Evolutionary conservation across 2,797 vertebrate genomes (phyloP), one percentile per base, ranked within the genome.

Genomic region (Margarornis squamiger): DNA sequence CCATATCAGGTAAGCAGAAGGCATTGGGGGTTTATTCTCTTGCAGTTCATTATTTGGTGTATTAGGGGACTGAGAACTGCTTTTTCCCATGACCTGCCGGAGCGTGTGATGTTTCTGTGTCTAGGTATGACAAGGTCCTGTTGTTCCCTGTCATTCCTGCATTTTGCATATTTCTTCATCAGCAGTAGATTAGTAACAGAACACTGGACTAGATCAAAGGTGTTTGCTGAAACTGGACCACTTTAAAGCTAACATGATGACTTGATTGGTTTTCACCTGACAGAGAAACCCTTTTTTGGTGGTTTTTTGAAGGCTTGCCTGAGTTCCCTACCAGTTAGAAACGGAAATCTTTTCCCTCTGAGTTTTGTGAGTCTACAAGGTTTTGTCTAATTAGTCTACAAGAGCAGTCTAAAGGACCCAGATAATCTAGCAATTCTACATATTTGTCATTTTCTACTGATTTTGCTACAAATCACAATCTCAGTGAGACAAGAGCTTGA

Each of bases 1-100:
- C 99, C 99, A 3, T 99, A 99, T 95, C 99, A 99, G 98, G 99
- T 99, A 98, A 97, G 97, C 46, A 49, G 76, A 87, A 65, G 73
- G 3, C 36, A 62, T 32, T 27, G 51, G 3, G 3, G 41, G 82
- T 29, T 67, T 59, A 71, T 76, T 74, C 55, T 86, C 18, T 43
- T 92, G 5, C n/a, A 91, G 51, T 93, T 85, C 38, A 16, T 39
- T 36, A 34, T 82, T 96, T 94, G 93, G 19, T 72, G 29, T 65
- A 38, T 58, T 70, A 57, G 38, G 59, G 52, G 58, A 70, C 26
- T 54, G 81, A 61, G 58, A 89, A 77, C 52, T 61, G 34, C 63
- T 39, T 90, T 93, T 92, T 92, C 71, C 81, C 67, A 65, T 94
- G 84, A 74, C 34, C 54, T 93, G 13, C 39, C 66, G 21, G 76